Base-by-base conservation (phyloP, 1,140 invertebrate genomes). In the Luehdorfia chinensis region DNA sequence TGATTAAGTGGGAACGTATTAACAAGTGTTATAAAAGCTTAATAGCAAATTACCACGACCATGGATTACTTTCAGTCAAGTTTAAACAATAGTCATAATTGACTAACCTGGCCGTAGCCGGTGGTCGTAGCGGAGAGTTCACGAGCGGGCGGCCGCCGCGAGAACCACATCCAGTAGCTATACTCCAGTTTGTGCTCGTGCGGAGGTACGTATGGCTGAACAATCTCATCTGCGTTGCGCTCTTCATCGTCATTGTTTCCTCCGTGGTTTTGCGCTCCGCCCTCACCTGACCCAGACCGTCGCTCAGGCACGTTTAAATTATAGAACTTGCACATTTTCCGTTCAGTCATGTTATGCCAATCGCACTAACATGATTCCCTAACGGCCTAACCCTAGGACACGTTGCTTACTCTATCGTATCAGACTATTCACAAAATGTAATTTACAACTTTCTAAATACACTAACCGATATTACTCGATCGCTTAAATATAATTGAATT, bases 81-180 rank as follows among this genome's bases (percentile, higher is more conserved):
- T n/a, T n/a, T n/a, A n/a, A n/a, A n/a, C n/a, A n/a, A n/a, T n/a
- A n/a, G n/a, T n/a, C n/a, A n/a, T n/a, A n/a, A n/a, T n/a, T n/a
- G 21, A 49, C 50, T 41, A 41, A 87, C 84, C 76, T 88, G 80
- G 48, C 81, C 77, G 52, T 87, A 88, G 45, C 83, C 81, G 55
- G 77, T 75, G 47, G 75, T 68, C 45, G 80, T 68, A 16, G 66
- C 44, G 23, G 75, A 77, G 27, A 80, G 66, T 16, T 80, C 78
- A 53, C 84, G 68, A 37, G 85, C 66, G 41, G 80, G 72, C 19
- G 85, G 87, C 76, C 95, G 88, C 59, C 92, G 89, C 59, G 95
- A 96, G 80, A 94, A 97, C 94, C 96, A 97, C 65, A 97, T 90
- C 66, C 94, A 94, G 85, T 97, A 97, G 28, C 92, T 91, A 88